Percentiles rank a stretch among this genome's conserved stretches.
Conservation (phyloP, 2,797 vertebrate species). For the Agapornis canus region DNA sequence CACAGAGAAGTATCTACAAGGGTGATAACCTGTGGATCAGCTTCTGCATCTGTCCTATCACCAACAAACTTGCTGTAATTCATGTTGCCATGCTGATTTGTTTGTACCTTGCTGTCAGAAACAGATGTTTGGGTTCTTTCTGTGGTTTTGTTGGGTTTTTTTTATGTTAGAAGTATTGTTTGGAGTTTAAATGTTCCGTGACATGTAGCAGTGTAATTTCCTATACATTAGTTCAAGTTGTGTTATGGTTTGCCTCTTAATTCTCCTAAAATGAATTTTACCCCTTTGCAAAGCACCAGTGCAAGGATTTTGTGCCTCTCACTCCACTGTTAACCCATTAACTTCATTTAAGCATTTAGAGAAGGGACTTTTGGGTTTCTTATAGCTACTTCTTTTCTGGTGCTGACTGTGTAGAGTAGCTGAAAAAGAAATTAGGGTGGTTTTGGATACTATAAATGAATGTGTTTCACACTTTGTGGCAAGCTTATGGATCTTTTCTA, state of each 20-base stretch:
- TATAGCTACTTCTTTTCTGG: background rate
- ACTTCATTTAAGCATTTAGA: background rate
- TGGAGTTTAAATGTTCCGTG: background rate
- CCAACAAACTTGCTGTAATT: background rate
- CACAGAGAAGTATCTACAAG: background rate
- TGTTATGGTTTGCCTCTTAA: background rate
- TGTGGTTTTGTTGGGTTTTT: fast-evolving
- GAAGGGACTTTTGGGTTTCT: background rate
- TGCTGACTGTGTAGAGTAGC: background rate
- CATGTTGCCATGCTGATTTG: background rate
- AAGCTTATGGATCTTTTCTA: background rate
- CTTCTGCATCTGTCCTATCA: background rate
- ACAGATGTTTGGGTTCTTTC: background rate
- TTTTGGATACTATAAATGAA: background rate
- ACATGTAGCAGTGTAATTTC: background rate
- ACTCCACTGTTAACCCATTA: background rate
- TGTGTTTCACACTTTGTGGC: background rate
- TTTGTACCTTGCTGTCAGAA: background rate
- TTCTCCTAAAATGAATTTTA: background rate
- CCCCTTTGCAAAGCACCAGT: background rate
- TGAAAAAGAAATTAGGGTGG: background rate
- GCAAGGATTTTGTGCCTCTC: background rate
- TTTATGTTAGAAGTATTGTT: background rate
- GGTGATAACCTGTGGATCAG: background rate
- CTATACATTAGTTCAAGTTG: background rate